These are phyloP conservation scores for Propithecus perrieri DNA, from an alignment of 2,797 vertebrate species.

Conservation along the genomic window DNA sequence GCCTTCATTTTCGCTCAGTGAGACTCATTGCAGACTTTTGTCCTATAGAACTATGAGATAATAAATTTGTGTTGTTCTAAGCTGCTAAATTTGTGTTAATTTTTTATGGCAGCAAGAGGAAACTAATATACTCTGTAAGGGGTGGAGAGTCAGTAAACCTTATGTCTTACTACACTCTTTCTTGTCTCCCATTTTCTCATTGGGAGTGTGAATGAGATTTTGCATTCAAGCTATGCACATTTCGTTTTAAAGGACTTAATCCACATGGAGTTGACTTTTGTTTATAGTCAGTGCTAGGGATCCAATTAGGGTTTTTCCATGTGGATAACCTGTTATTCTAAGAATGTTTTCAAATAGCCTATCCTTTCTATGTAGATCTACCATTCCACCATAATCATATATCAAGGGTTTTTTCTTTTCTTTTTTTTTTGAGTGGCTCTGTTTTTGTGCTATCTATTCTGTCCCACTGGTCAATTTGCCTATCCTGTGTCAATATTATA, in stretches of 20 bases:
- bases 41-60: background rate
- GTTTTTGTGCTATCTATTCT: background rate
- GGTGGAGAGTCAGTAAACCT: background rate
- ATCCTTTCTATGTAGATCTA: background rate
- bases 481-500: background rate
- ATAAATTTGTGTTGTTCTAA: background rate
- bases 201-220: background rate
- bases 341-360: background rate
- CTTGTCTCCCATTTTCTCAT: background rate
- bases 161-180: background rate
- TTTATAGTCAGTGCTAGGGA: background rate
- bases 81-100: background rate
- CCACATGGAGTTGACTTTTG: background rate
- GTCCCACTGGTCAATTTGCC: background rate
- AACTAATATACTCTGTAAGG: background rate
- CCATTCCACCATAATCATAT: background rate
- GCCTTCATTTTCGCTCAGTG: background rate
- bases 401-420: background rate
- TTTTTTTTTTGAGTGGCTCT: background rate
- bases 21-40: background rate
- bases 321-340: background rate
- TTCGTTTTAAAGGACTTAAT: background rate
- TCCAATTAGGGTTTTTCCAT: background rate
- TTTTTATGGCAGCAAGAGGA: background rate
- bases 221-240: background rate